Evolutionary conservation across 2,113 vertebrate species (phyloP).

Genomic region (Takifugu flavidus): DNA sequence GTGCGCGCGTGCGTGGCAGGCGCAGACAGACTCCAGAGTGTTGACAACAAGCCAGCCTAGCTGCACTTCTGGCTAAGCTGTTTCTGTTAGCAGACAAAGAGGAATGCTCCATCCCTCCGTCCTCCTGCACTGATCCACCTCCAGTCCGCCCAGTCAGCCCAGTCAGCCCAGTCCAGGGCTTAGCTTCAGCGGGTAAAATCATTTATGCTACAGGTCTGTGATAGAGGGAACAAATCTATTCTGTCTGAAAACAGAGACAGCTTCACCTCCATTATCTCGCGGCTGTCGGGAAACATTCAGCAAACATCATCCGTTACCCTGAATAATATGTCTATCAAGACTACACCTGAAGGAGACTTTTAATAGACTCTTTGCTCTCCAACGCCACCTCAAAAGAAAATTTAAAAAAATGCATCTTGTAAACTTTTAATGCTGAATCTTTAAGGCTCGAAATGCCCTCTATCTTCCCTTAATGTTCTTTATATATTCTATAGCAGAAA

Average conservation of each 20-base stretch:
- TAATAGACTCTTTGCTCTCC: constrained; percentile 2
- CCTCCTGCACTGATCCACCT: constrained; percentile 20
- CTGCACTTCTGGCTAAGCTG: constrained; percentile 28
- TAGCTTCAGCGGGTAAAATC: neutral
- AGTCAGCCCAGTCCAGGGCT: neutral
- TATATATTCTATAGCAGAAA: too few species aligned
- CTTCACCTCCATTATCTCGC: constrained; percentile 15
- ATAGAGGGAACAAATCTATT: too few species aligned
- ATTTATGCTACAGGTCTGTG: too few species aligned
- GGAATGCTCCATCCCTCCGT: constrained; percentile 7
- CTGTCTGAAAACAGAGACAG: neutral
- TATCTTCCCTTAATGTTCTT: too few species aligned
- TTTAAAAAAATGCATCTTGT: neutral
- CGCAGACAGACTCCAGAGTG: constrained; percentile 15
- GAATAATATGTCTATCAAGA: constrained; percentile 30
- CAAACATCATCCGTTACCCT: constrained; percentile 30
- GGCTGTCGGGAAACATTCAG: constrained; percentile 32
- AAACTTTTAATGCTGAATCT: neutral
- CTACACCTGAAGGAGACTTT: constrained; percentile 24
- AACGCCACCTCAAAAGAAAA: too few species aligned
- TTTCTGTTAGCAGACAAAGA: constrained; percentile 34
- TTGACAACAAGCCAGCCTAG: constrained; percentile 45
- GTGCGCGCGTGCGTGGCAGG: neutral
- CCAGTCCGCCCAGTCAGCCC: constrained; percentile 16
- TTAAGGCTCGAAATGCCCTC: too few species aligned